Conservation (phyloP, 2,888 invertebrate species). For the Lasioglossum calceatum region DNA sequence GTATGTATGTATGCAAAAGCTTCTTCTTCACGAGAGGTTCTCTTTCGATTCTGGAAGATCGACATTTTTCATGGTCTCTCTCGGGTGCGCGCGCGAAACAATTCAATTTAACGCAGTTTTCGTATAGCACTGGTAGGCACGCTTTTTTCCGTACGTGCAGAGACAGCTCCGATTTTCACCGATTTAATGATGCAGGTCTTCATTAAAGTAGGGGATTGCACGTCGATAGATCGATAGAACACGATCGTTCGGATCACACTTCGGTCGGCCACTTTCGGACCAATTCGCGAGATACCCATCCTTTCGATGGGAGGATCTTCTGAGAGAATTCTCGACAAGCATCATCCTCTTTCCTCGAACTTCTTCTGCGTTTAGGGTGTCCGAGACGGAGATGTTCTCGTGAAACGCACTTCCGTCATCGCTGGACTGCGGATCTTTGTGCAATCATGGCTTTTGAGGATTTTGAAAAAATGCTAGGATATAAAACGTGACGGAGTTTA, state of each 20-base stretch:
- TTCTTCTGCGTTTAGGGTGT: neutral
- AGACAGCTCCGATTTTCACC: neutral
- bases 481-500: too few relatives aligned
- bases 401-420: neutral
- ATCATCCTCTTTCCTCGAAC: neutral
- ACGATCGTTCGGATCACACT: neutral
- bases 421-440: too few relatives aligned
- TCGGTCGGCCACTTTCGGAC: neutral
- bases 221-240: neutral
- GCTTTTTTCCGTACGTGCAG: neutral
- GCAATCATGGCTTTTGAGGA: too few relatives aligned
- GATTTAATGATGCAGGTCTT: conserved; percentile 7
- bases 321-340: neutral
- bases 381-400: neutral
- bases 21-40: neutral
- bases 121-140: neutral
- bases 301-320: neutral
- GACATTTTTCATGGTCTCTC: neutral
- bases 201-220: neutral
- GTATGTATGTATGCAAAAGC: neutral
- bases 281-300: neutral
- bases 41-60: neutral
- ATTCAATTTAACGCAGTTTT: neutral
- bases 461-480: too few relatives aligned
- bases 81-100: neutral